A percentile compares a stretch with the other conserved stretches of the same genome.
Conservation (phyloP, 2,797 vertebrate genomes). For the Sebastes vulpes region DNA sequence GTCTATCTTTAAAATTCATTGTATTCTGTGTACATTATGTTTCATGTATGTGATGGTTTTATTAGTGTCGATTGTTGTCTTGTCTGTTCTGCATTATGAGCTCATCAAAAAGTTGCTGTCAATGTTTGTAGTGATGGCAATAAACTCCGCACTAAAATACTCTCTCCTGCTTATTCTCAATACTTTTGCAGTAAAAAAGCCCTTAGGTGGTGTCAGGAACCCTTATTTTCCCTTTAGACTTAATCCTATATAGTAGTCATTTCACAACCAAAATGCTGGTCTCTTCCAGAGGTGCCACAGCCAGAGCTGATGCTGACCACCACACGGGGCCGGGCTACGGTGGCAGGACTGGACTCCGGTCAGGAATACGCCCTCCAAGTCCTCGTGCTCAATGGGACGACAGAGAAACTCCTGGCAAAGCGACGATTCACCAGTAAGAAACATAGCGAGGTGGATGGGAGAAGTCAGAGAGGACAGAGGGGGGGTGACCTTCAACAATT, state of each 20-base stretch:
- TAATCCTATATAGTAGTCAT: background rate
- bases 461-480: background rate
- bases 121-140: background rate
- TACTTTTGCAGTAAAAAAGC: background rate
- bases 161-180: background rate
- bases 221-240: background rate
- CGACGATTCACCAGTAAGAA: conserved; percentile 94
- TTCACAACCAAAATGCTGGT: background rate
- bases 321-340: conserved; percentile 91
- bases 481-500: background rate
- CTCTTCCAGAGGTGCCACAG: conserved; percentile 88
- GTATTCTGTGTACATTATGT: background rate
- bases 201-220: background rate
- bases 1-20: background rate
- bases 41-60: background rate
- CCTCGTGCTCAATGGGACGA: conserved; percentile 89
- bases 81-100: background rate
- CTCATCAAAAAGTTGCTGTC: background rate
- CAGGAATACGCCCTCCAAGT: conserved; percentile 93
- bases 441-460: background rate
- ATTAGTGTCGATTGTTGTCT: background rate
- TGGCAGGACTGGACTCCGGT: conserved; percentile 91
- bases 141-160: background rate
- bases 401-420: conserved; percentile 89
- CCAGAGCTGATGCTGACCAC: conserved; percentile 97